Percentiles rank a stretch among this genome's conserved stretches.
These are phyloP conservation scores for Xylocopa sonorina DNA, from an alignment of 1,140 invertebrate genomes.

Conservation along the genomic window DNA sequence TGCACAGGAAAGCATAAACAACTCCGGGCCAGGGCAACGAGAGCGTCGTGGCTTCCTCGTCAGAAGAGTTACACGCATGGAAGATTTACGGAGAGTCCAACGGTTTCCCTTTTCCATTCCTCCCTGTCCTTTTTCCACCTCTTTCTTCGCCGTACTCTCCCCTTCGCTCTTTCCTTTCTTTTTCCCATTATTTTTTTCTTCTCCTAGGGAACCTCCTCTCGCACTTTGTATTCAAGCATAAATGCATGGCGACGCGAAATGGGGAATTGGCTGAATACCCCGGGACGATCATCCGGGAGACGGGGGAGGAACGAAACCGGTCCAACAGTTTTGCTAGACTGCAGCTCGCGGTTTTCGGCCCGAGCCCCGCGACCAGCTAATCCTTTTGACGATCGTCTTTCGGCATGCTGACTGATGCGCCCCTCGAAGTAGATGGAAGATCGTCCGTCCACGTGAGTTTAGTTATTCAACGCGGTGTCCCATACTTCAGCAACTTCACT, in stretches of 20 bases:
- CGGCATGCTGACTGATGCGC: background rate
- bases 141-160: constrained; percentile 34
- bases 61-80: constrained; percentile 75
- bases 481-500: background rate
- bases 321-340: constrained; percentile 21
- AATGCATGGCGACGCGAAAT: constrained; percentile 38
- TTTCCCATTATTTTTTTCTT: constrained; percentile 9
- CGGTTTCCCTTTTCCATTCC: constrained; percentile 43
- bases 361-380: background rate
- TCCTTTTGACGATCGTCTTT: background rate
- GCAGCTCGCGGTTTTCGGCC: constrained; percentile 10
- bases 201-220: constrained; percentile 10
- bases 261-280: constrained; percentile 34
- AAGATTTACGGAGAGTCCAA: constrained; percentile 72
- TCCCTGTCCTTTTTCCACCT: constrained; percentile 8
- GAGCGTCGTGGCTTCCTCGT: constrained; percentile 70
- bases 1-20: constrained; percentile 79
- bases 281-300: constrained; percentile 5
- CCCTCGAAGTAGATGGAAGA: background rate
- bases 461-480: background rate
- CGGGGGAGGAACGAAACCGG: constrained; percentile 21
- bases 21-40: constrained; percentile 66
- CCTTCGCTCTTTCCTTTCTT: background rate
- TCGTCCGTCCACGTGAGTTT: background rate
- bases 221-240: constrained; percentile 41